Base-by-base conservation (phyloP, 1,140 invertebrate species). In the Cydia fagiglandana region DNA sequence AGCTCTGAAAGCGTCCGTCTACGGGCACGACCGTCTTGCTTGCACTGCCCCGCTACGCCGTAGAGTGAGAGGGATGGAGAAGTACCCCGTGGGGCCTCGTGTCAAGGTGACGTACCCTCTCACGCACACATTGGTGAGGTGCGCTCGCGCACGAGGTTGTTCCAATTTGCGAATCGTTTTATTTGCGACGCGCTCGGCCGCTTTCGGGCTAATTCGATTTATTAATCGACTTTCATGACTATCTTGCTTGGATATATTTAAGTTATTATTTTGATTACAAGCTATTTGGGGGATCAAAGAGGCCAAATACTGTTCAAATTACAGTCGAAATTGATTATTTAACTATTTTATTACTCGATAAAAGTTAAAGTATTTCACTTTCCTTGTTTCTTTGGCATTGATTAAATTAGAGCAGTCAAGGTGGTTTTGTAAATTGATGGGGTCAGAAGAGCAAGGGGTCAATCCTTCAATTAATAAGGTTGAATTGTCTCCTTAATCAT, bases 1-100 rank as follows among this genome's bases (percentile, higher is more conserved):
- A 91, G 90, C 89, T 90, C 90, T 90, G 90, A 92, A 92, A 92
- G 90, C 90, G 84, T 88, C 84, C 79, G 86, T 91, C 90, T 91
- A 91, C 89, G 88, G 83, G 79, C 75, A 17, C 77, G 77, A 78
- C 79, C 74, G 82, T 90, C 88, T 79, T 84, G 73, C 64, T 92
- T 85, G 20, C 73, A 66, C 83, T 78, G 6, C 13, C 66, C 73
- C 75, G 85, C 83, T 90, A 87, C 85, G 84, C 53, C 30, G 41
- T 47, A 13, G 84, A 78, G 78, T n/a, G 83, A 89, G 41, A 73
- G 83, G 76, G 88, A 88, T 74, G 80, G 80, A 15, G 13, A 64
- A 82, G 83, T 84, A 86, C 87, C 85, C 87, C 81, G 86, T 83
- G 84, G 87, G 87, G 89, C 86, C 88, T 87, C 87, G 86, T 83